Conservation (phyloP, 2,888 invertebrate species). For the Machimus atricapillus region DNA sequence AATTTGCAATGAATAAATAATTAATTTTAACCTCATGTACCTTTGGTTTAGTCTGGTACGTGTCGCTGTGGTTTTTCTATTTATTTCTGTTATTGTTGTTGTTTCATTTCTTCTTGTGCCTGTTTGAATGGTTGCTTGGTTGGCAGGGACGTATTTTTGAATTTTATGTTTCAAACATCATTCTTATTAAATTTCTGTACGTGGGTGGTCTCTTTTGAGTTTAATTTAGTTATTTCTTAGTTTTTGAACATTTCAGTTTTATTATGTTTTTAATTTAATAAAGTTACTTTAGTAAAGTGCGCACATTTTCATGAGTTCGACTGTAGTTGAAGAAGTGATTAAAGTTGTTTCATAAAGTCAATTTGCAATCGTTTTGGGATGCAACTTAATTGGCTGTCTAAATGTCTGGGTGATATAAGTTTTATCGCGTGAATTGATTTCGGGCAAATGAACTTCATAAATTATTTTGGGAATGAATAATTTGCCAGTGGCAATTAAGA, state of each 20-base stretch:
- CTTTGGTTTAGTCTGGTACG: slow-evolving; percentile 63
- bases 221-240: background rate
- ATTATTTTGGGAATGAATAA: background rate
- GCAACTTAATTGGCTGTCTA: background rate
- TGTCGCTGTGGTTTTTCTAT: slow-evolving; percentile 57
- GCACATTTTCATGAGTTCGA: background rate
- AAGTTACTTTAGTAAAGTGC: background rate
- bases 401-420: background rate
- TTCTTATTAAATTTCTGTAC: background rate
- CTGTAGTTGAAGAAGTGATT: background rate
- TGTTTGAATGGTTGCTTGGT: background rate
- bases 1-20: background rate
- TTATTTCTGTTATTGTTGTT: background rate
- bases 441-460: background rate
- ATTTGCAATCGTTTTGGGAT: background rate
- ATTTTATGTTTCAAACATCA: background rate
- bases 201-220: background rate
- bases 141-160: background rate
- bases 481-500: background rate
- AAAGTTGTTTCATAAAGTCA: background rate
- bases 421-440: background rate
- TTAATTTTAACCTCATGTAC: slow-evolving; percentile 52
- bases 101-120: slow-evolving; percentile 22
- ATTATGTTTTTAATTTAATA: background rate
- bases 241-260: background rate